A percentile compares a stretch with the other conserved stretches of the same genome.
These are phyloP conservation scores for Dendropsophus ebraccatus DNA, from an alignment of 2,113 vertebrate species.

Conservation along the genomic window DNA sequence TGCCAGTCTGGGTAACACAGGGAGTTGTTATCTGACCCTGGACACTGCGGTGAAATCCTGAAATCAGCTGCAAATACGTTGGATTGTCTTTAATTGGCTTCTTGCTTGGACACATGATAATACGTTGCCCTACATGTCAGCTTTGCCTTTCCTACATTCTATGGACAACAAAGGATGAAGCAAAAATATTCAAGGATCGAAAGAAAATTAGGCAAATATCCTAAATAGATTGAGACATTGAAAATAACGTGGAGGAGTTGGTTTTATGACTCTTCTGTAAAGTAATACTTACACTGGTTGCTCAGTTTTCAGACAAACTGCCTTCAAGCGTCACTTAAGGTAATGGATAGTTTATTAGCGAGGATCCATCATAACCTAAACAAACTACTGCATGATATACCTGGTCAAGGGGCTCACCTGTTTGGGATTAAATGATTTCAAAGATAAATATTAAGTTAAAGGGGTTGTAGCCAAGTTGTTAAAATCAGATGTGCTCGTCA, in stretches of 20 bases:
- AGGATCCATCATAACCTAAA: background rate
- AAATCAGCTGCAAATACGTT: slow-evolving; percentile 19
- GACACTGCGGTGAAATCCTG: slow-evolving; percentile 21
- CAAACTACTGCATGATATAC: too few species aligned
- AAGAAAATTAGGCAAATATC: slow-evolving; percentile 5
- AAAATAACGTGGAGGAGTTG: background rate
- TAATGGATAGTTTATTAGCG: background rate
- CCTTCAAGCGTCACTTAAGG: too few species aligned
- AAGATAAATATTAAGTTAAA: too few species aligned
- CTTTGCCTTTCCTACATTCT: slow-evolving; percentile 1
- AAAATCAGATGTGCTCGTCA: too few species aligned
- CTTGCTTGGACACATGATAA: slow-evolving; percentile 48
- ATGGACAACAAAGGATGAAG: background rate
- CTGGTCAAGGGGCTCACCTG: too few species aligned
- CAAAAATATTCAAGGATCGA: background rate
- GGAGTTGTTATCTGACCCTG: slow-evolving; percentile 32
- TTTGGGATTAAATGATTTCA: too few species aligned
- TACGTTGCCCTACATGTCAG: slow-evolving; percentile 28
- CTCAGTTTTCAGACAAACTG: too few species aligned
- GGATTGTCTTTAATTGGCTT: slow-evolving; percentile 43
- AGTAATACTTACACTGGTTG: background rate
- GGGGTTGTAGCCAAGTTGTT: too few species aligned
- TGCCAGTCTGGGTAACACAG: too few species aligned
- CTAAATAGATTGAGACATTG: background rate
- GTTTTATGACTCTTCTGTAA: background rate